Base-by-base conservation (phyloP, 2,113 vertebrate species). In the Mionectes macconnelli region DNA sequence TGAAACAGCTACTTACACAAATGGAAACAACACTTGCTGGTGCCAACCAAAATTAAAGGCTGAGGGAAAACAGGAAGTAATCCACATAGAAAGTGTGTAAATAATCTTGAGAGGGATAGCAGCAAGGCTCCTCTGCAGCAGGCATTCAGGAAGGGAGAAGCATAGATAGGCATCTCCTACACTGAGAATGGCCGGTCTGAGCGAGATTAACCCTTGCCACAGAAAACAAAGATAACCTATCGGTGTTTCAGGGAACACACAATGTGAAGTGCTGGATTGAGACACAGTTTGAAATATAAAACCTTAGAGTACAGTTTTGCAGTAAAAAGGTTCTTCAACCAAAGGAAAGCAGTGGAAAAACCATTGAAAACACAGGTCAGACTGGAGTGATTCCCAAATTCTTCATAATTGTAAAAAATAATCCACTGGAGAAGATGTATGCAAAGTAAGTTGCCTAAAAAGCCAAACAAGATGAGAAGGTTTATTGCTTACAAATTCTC, bases 191-290 rank as follows among this genome's bases (percentile, higher is more conserved):
- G 92, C 60, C 83, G 75, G 76, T 90, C 92, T 96, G 86, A 88
- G 80, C 0, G 0, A 97, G 92, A 90, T 95, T 96, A 97, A 96
- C 94, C 93, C 93, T 94, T 92, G 85, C 94, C 84, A 95, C 76
- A 93, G 66, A 90, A 89, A 92, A 78, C 64, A 81, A 90, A 91
- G 88, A 95, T 93, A 94, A 84, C 52, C 4, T 70, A 67, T 47
- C 19, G 0, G 7, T 39, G 60, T 64, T 84, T 42, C 80, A 87
- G 45, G 81, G 66, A 90, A 83, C 63, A 90, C 64, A 68, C 14
- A 8, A 39, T 37, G 33, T 69, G 39, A 93, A 89, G n/a, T 59
- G 42, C 45, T 64, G 72, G 67, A 53, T 3, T 67, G 73, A 87
- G 56, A 84, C 56, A 12, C 33, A 86, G n/a, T 45, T 74, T 84